These are phyloP conservation scores for Caenorhabditis sp. DNA, from an alignment of 2,888 invertebrate genomes.

Conservation along the genomic window DNA sequence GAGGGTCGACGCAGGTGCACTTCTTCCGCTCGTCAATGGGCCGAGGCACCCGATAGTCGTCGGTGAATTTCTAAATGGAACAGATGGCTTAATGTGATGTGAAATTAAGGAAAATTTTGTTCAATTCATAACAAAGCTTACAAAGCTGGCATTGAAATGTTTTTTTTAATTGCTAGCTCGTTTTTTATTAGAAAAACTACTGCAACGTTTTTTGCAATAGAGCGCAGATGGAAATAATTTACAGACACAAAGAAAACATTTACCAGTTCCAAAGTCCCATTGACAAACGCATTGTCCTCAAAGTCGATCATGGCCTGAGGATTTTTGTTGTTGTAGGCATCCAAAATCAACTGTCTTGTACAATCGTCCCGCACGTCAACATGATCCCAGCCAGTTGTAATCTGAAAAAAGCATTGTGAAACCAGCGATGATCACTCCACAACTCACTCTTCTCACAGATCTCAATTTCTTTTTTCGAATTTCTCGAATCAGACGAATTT, in stretches of 20 bases:
- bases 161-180: too few species aligned
- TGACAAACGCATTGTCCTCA: constrained; percentile 10
- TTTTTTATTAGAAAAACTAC: too few species aligned
- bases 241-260: too few species aligned
- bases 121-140: too few species aligned
- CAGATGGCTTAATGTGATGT: too few species aligned
- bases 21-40: neutral
- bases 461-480: constrained; percentile 3
- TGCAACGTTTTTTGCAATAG: neutral
- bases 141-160: too few species aligned
- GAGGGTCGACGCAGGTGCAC: neutral
- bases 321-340: neutral
- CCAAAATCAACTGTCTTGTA: neutral
- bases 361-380: neutral
- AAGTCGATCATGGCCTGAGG: neutral
- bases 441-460: constrained; percentile 3
- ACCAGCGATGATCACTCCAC: neutral
- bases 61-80: neutral
- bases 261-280: neutral
- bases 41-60: neutral
- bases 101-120: too few species aligned
- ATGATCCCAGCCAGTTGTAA: constrained; percentile 12
- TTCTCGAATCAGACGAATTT: neutral
- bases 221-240: too few species aligned
- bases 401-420: neutral